Evolutionary conservation across 2,888 invertebrate genomes (phyloP).

Genomic region (Argyresthia albistria): DNA sequence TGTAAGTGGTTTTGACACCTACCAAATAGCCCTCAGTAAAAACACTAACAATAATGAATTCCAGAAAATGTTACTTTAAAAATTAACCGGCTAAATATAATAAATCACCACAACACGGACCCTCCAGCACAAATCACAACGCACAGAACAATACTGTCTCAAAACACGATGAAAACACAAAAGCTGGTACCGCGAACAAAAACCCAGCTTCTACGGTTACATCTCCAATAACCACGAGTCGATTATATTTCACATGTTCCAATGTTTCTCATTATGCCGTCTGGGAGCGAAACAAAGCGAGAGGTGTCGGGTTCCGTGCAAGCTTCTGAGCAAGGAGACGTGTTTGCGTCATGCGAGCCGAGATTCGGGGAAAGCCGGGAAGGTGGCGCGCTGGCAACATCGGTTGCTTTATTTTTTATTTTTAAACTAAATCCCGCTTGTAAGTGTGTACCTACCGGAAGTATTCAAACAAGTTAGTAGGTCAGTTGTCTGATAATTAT

Average conservation of each 20-base stretch:
- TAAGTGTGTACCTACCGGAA: too few species aligned
- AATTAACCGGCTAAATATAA: too few species aligned
- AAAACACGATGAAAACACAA: not conserved
- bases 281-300: constrained; percentile 61
- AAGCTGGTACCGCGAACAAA: constrained; percentile 30
- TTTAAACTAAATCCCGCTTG: too few species aligned
- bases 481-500: too few species aligned
- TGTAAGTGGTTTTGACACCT: too few species aligned
- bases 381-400: constrained; percentile 29
- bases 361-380: constrained; percentile 41
- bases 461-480: too few species aligned
- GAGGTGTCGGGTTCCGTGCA: constrained; percentile 43
- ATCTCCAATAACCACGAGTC: constrained; percentile 55
- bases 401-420: constrained; percentile 30
- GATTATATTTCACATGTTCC: constrained; percentile 64
- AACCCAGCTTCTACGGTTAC: constrained; percentile 44
- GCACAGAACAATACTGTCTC: too few species aligned
- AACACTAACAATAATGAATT: too few species aligned
- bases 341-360: constrained; percentile 53
- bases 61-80: too few species aligned
- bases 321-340: constrained; percentile 36
- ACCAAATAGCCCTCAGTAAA: too few species aligned
- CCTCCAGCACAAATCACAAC: too few species aligned
- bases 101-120: too few species aligned
- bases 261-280: constrained; percentile 67